Evolutionary conservation across 2,113 vertebrate genomes (phyloP).

Genomic region (Opisthocomus hoazin): DNA sequence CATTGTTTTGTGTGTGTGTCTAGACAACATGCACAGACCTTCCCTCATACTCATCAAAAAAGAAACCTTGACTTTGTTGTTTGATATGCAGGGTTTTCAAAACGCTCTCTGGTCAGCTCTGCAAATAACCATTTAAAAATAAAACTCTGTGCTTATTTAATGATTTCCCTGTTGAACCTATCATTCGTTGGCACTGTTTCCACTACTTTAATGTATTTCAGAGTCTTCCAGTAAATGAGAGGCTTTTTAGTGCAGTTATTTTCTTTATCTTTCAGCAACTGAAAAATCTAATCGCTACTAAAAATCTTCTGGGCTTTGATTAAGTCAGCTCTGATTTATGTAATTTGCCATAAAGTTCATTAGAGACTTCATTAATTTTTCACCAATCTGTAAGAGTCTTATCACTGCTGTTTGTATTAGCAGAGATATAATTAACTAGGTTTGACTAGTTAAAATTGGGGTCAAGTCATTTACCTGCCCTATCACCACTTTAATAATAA

Average conservation of each 20-base stretch:
- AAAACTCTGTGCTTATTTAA: not conserved
- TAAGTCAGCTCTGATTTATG: conserved; percentile 61
- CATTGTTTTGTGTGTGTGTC: not conserved
- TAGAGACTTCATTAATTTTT: conserved; percentile 73
- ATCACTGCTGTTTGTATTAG: conserved; percentile 66
- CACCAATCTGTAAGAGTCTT: conserved; percentile 60
- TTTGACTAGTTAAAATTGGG: conserved; percentile 66
- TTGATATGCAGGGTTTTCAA: not conserved
- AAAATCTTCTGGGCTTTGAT: conserved; percentile 61
- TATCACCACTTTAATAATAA: conserved; percentile 63
- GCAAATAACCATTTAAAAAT: not conserved
- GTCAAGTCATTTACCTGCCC: conserved; percentile 63
- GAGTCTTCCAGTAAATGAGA: not conserved
- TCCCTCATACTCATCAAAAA: not conserved
- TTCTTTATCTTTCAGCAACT: conserved; percentile 34
- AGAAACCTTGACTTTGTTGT: not conserved
- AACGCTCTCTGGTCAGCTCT: not conserved
- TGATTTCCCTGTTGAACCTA: not conserved
- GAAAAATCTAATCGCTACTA: conserved; percentile 52
- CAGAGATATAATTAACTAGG: conserved; percentile 67
- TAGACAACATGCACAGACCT: not conserved
- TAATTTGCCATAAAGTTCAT: conserved; percentile 68
- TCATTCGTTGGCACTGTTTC: not conserved
- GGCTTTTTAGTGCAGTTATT: not conserved
- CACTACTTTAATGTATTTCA: not conserved